phyloP scores from a whole-genome alignment of 1,140 invertebrate species.

The Protaetia brevitarsis region DNA sequence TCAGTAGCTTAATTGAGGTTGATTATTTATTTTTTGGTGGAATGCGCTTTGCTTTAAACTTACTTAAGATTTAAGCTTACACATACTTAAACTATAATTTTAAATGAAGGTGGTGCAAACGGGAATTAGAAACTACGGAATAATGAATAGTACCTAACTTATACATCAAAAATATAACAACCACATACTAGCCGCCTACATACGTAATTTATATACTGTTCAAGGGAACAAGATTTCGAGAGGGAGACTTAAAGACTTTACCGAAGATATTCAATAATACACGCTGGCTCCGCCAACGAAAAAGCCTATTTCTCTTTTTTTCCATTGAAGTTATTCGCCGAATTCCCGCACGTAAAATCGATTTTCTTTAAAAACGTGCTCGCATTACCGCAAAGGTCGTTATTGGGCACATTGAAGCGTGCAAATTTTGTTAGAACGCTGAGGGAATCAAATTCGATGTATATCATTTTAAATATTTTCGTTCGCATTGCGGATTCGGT shows the following conservation, averaged over 20 bases:
- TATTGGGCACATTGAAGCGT: constrained; percentile 20
- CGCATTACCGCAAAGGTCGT: constrained; percentile 20
- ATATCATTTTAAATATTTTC: constrained; percentile 20
- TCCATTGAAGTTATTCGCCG: neutral
- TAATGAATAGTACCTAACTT: neutral
- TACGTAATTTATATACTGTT: no score
- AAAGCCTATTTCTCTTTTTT: neutral
- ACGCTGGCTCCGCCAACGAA: neutral
- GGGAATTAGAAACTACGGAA: no score
- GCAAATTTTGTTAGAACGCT: constrained; percentile 21
- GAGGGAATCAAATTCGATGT: constrained; percentile 18
- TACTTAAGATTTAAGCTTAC: no score
- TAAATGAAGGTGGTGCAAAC: no score
- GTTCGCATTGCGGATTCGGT: neutral
- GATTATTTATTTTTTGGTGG: no score
- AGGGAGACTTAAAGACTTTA: neutral
- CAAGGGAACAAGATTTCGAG: no score
- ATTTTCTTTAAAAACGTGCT: constrained; percentile 22
- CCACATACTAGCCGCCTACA: no score
- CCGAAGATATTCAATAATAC: neutral
- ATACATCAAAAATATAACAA: no score
- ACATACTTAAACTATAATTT: no score
- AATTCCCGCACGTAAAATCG: constrained; percentile 20
- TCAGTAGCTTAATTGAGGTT: no score
- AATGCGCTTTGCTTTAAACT: no score